A percentile compares a stretch with the other conserved stretches of the same genome.
phyloP scores from a whole-genome alignment of 1,140 invertebrate species.

The Neodiprion fabricii region DNA sequence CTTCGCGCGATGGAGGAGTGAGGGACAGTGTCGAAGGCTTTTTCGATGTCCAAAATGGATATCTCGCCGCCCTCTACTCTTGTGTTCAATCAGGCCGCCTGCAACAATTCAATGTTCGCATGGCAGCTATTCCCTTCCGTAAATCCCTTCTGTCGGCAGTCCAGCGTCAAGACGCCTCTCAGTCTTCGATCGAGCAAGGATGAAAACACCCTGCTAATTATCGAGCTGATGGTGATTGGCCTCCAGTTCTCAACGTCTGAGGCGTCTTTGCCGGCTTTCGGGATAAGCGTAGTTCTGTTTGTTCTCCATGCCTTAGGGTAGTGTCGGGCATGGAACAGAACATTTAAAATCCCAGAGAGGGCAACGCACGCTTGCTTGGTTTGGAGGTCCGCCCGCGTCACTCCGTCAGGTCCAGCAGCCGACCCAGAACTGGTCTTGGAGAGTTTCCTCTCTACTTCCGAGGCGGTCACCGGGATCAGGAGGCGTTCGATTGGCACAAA shows the following conservation, averaged over 20 bases:
- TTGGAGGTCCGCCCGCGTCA: background rate
- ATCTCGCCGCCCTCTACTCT: background rate
- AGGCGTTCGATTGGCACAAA: background rate
- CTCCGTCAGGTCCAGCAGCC: constrained; percentile 11
- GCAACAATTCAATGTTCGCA: background rate
- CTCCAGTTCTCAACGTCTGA: constrained; percentile 23
- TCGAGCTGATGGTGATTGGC: constrained; percentile 29
- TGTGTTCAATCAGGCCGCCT: background rate
- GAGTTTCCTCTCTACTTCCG: constrained; percentile 8
- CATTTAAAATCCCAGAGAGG: constrained; percentile 8
- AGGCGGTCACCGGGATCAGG: constrained; percentile 1
- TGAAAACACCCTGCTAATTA: constrained; percentile 27
- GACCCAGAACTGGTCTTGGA: background rate
- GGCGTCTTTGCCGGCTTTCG: constrained; percentile 26
- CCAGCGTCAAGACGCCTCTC: constrained; percentile 10
- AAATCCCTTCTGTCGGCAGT: constrained; percentile 23
- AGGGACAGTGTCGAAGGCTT: constrained; percentile 39
- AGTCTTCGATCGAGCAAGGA: constrained; percentile 28
- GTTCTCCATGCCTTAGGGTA: constrained; percentile 27
- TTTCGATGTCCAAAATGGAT: constrained; percentile 16
- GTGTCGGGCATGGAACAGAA: constrained; percentile 9
- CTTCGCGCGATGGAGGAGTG: constrained; percentile 14
- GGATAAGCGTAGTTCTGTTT: constrained; percentile 35
- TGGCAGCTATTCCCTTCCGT: background rate
- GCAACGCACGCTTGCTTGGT: background rate